phyloP scores from a whole-genome alignment of 2,888 invertebrate genomes.

The Pollenia griseotomentosa region DNA sequence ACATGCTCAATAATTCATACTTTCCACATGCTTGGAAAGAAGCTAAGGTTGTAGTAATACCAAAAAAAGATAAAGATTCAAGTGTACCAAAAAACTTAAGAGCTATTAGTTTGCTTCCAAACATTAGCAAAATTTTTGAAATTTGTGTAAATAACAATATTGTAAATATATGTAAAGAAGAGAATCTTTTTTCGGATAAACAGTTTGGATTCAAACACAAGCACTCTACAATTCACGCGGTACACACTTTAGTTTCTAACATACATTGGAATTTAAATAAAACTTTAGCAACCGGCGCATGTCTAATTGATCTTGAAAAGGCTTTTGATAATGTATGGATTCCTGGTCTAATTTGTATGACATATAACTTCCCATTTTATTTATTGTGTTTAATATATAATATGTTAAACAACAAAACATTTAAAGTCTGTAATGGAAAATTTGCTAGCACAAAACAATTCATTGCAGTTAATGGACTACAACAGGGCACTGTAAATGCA shows the following conservation, averaged over 20 bases:
- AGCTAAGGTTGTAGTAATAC: not conserved
- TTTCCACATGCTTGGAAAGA: constrained; percentile 8
- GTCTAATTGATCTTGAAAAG: not conserved
- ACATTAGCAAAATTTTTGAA: too few species aligned
- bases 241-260: constrained; percentile 5
- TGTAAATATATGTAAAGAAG: too few species aligned
- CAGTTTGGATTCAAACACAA: too few species aligned
- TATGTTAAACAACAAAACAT: constrained; percentile 1
- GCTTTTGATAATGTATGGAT: too few species aligned
- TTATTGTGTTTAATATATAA: not conserved
- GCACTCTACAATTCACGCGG: not conserved
- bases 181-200: too few species aligned
- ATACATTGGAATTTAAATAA: not conserved
- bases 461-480: not conserved
- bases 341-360: too few species aligned
- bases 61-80: constrained; percentile 14
- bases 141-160: too few species aligned
- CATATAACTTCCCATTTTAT: too few species aligned
- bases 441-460: constrained; percentile 1
- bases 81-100: not conserved
- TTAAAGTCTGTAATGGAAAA: constrained; percentile 1
- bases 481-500: not conserved
- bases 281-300: not conserved
- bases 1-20: too few species aligned
- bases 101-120: not conserved